Percentiles rank a stretch among this genome's conserved stretches.
These are phyloP conservation scores for Galago senegalensis DNA, from an alignment of 2,797 vertebrate species.

Conservation along the genomic window DNA sequence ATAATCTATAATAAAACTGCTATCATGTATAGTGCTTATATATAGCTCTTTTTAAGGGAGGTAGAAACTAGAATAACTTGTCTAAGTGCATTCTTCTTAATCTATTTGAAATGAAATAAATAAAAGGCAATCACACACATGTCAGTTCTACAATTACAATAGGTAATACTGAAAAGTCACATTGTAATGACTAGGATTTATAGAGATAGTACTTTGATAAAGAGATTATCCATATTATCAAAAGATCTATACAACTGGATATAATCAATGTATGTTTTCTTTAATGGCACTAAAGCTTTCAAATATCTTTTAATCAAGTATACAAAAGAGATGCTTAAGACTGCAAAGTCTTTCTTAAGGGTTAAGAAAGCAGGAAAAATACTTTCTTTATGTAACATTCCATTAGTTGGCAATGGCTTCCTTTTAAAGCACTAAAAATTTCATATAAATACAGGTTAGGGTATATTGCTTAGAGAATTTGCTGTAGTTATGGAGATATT, in stretches of 20 bases:
- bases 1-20: constrained; percentile 49
- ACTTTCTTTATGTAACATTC: background rate
- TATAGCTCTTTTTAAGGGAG: constrained; percentile 40
- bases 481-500: background rate
- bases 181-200: constrained; percentile 50
- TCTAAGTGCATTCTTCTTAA: constrained; percentile 57
- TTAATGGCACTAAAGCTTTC: constrained; percentile 30
- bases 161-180: constrained; percentile 49
- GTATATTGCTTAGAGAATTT: constrained; percentile 12
- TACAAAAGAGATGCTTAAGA: background rate
- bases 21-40: constrained; percentile 22
- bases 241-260: background rate
- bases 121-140: constrained; percentile 38
- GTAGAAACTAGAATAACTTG: constrained; percentile 42
- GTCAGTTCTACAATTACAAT: constrained; percentile 34
- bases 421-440: constrained; percentile 17
- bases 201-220: constrained; percentile 15
- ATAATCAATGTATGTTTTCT: constrained; percentile 31
- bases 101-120: constrained; percentile 5
- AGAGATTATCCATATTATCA: background rate
- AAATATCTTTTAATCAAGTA: constrained; percentile 25
- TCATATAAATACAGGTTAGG: background rate
- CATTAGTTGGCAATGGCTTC: background rate
- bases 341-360: background rate
- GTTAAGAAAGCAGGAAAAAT: background rate